Base-by-base conservation (phyloP, 92 coral and sea anemone genomes). In the Muricea muricata region DNA sequence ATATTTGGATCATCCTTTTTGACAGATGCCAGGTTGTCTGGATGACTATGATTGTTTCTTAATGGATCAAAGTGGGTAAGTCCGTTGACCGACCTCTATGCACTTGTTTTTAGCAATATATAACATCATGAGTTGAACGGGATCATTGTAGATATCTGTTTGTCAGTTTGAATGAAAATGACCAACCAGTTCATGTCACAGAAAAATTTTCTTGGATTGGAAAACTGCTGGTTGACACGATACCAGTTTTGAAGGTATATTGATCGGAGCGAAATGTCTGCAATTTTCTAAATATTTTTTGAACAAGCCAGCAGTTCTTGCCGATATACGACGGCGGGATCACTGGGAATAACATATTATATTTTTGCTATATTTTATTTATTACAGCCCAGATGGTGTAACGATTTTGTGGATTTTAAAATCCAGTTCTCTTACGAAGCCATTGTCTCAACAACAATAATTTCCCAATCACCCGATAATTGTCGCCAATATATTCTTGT, bases 1-100 rank as follows among this genome's bases (percentile, higher is more conserved):
- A 26, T 24, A 18, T 46, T 23, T 29, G 2, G 33, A 63, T 15
- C 15, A 31, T 75, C 25, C n/a, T 47, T 41, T n/a, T 21, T 5
- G 21, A 56, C 71, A 78, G 83, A 78, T 89, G 94, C 87, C 89
- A 67, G 93, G 65, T 13, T 73, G 85, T 20, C 35, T 76, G 17
- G 79, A 86, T 21, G 47, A 35, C 15, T 73, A 54, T 29, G 87
- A 86, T 63, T 89, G 91, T 79, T 92, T 80, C 84, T 57, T 89
- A 23, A 63, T 92, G 83, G 94, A 89, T 70, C 81, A 76, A 71
- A 89, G 93, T 24, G 94, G 94, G 94, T 92, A 42, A 83, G 91
- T 45, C 39, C 26, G 21, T 41, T 47, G n/a, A n/a, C n/a, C n/a
- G n/a, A n/a, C n/a, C n/a, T n/a, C n/a, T n/a, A n/a, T n/a, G n/a